Evolutionary conservation across 2,888 invertebrate genomes (phyloP), one percentile per base, ranked within the genome.

Genomic region (Boloria selene): DNA sequence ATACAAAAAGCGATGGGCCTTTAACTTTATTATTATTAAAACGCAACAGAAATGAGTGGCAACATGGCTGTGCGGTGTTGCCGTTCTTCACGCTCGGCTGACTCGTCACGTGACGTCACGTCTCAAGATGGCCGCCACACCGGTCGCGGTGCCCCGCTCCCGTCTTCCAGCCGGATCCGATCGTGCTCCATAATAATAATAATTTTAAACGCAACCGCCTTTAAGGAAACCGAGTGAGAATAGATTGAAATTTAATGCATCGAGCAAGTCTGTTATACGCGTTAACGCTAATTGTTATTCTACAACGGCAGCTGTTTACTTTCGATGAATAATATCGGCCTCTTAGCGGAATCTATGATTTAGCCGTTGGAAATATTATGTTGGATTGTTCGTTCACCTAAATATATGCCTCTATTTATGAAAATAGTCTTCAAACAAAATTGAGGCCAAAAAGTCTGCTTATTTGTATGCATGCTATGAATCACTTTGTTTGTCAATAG

Each of bases 91-190:
- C 84, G 84, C 85, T 86, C 86, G 87, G 86, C 85, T 90, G 87
- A 88, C 86, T 90, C 91, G 92, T 92, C 90, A 90, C 86, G 91
- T 92, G 92, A 92, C 92, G 92, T 92, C 91, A 92, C 90, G 90
- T 90, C 91, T 90, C 90, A 92, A 92, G 90, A 91, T 92, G 92
- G 92, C 92, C 87, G 91, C 89, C 87, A 82, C 79, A 85, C 87
- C 87, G 88, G 86, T 85, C 83, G 82, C 78, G 78, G 81, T 81
- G 84, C 84, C 84, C 82, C 83, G 77, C 81, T 82, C 84, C 82
- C 79, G 83, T 82, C 83, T 84, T 84, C 83, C 85, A 86, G 85
- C 88, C 89, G 87, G 88, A 87, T 90, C 84, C 85, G 83, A 85
- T 84, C 83, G 83, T 81, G 84, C 79, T 78, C 42, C 38, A 64